Conservation (phyloP, 2,113 vertebrate species). For the Epinephelus fuscoguttatus region DNA sequence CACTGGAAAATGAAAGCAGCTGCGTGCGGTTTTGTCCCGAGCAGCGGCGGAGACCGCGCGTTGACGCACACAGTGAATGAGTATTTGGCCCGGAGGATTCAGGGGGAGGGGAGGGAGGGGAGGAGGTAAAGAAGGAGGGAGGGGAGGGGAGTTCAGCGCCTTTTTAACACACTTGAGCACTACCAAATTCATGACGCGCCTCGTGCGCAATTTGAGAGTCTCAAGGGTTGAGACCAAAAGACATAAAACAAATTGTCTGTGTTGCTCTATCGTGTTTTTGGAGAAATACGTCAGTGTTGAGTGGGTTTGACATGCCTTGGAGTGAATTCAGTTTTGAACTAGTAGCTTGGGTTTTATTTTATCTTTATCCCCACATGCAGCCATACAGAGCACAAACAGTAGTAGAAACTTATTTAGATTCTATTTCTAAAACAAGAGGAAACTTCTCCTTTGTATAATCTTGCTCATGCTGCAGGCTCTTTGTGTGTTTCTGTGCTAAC, state of each 20-base stretch:
- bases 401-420: neutral
- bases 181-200: conserved; percentile 57
- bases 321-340: neutral
- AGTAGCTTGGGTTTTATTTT: neutral
- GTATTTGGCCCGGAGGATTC: conserved; percentile 41
- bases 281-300: conserved; percentile 13
- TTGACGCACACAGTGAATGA: conserved; percentile 60
- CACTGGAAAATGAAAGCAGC: conserved; percentile 59
- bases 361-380: neutral
- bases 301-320: neutral
- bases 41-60: conserved; percentile 47
- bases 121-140: too few relatives aligned
- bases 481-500: neutral
- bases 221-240: conserved; percentile 18
- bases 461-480: neutral
- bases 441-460: neutral
- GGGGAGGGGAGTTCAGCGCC: neutral
- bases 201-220: conserved; percentile 53
- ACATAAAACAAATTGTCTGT: conserved; percentile 6
- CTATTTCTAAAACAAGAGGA: neutral
- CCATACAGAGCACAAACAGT: neutral
- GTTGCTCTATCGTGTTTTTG: conserved; percentile 3
- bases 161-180: conserved; percentile 32
- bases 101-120: neutral
- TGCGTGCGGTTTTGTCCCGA: conserved; percentile 66